Percentiles rank a stretch among this genome's conserved stretches.
Evolutionary conservation across 2,888 invertebrate species (phyloP).

Genomic region (Heliconius erato): DNA sequence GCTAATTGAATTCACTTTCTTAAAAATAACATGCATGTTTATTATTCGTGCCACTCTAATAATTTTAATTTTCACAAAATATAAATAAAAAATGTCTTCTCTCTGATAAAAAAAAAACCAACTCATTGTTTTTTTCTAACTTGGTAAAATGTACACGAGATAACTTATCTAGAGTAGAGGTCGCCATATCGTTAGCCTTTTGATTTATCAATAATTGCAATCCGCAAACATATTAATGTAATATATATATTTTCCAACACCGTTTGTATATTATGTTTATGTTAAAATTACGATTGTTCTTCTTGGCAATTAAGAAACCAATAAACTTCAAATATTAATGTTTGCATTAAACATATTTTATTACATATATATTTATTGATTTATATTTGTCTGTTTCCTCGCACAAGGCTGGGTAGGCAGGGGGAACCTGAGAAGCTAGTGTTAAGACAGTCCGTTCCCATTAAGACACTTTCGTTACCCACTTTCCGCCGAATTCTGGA

Average conservation of each 20-base stretch:
- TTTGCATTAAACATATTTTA: not conserved
- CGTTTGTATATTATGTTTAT: not conserved
- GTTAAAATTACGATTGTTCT: not conserved
- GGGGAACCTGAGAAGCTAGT: too few relatives aligned
- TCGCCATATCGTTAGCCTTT: constrained; percentile 35
- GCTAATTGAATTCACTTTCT: not conserved
- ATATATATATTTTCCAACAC: not conserved
- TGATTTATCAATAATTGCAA: constrained; percentile 24
- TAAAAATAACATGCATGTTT: not conserved
- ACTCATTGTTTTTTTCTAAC: constrained; percentile 13
- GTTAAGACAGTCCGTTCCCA: too few relatives aligned
- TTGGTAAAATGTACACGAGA: not conserved
- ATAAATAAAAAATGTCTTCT: not conserved
- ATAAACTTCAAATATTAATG: not conserved
- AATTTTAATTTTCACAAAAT: not conserved
- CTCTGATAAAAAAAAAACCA: constrained; percentile 12
- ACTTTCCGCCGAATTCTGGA: too few relatives aligned
- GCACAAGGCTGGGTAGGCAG: too few relatives aligned
- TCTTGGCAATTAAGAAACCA: not conserved
- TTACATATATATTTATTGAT: not conserved
- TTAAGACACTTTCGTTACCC: too few relatives aligned
- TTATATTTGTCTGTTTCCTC: too few relatives aligned
- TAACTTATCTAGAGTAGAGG: constrained; percentile 35
- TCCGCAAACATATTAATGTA: not conserved
- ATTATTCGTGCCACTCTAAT: not conserved